phyloP scores from a whole-genome alignment of 2,888 invertebrate species.

The Helleia helle region DNA sequence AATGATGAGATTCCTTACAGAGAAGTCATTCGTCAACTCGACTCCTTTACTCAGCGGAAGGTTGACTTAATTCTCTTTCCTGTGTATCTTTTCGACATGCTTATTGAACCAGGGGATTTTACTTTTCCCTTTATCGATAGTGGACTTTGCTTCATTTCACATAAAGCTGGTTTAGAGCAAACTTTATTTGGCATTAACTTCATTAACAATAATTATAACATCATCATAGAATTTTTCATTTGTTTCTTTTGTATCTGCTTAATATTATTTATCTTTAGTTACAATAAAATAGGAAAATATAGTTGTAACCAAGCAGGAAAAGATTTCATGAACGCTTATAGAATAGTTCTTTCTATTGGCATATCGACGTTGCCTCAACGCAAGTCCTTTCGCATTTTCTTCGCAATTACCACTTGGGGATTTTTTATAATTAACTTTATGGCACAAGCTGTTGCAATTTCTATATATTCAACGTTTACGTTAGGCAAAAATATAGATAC shows the following conservation, averaged over 20 bases:
- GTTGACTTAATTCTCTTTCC: neutral
- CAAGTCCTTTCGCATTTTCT: conserved; percentile 2
- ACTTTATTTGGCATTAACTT: neutral
- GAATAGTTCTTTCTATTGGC: neutral
- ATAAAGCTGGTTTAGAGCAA: neutral
- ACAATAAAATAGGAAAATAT: neutral
- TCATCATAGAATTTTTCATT: neutral
- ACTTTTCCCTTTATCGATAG: neutral
- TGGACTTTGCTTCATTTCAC: neutral
- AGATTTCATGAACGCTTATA: neutral
- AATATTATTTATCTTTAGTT: neutral
- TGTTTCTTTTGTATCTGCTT: neutral
- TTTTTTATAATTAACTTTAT: neutral
- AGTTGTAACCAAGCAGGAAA: conserved; percentile 1
- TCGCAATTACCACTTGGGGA: neutral
- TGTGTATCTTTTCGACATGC: neutral
- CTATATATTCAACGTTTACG: neutral
- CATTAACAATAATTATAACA: neutral
- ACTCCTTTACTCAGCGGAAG: neutral
- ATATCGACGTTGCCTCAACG: neutral
- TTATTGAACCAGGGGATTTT: neutral
- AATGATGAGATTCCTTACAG: neutral
- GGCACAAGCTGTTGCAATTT: neutral
- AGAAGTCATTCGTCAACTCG: neutral
- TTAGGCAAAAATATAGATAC: conserved; percentile 1